phyloP scores from a whole-genome alignment of 2,797 vertebrate species.

The Megaceryle alcyon region DNA sequence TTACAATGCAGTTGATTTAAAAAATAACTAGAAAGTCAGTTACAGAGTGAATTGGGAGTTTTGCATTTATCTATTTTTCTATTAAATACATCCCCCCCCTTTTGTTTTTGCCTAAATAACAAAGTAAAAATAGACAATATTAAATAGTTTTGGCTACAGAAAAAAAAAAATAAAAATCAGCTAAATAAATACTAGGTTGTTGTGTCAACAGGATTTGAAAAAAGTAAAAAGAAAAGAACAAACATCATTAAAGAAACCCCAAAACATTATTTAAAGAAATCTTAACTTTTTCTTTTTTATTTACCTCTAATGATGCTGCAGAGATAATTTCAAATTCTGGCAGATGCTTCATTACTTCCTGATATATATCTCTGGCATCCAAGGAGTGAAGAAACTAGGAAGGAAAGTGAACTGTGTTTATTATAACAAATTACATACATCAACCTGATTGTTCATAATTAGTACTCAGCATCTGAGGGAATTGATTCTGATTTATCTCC shows the following conservation, averaged over 20 bases:
- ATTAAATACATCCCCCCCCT: neutral
- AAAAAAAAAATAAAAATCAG: neutral
- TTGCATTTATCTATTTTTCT: neutral
- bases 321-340: conserved; percentile 90
- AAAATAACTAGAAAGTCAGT: neutral
- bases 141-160: neutral
- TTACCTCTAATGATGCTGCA: conserved; percentile 84
- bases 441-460: neutral
- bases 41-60: neutral
- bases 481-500: neutral
- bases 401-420: conserved; percentile 3
- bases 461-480: neutral
- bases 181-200: neutral
- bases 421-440: neutral
- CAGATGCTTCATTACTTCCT: conserved; percentile 86
- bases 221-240: neutral
- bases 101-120: neutral
- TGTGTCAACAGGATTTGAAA: neutral
- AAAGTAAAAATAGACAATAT: neutral
- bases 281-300: neutral
- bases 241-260: neutral
- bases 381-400: conserved; percentile 89
- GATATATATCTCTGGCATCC: conserved; percentile 93
- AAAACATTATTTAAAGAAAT: neutral
- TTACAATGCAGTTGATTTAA: neutral